Percentiles rank a stretch among this genome's conserved stretches.
phyloP scores from a whole-genome alignment of 2,113 vertebrate species.

The Synodontis membranacea region DNA sequence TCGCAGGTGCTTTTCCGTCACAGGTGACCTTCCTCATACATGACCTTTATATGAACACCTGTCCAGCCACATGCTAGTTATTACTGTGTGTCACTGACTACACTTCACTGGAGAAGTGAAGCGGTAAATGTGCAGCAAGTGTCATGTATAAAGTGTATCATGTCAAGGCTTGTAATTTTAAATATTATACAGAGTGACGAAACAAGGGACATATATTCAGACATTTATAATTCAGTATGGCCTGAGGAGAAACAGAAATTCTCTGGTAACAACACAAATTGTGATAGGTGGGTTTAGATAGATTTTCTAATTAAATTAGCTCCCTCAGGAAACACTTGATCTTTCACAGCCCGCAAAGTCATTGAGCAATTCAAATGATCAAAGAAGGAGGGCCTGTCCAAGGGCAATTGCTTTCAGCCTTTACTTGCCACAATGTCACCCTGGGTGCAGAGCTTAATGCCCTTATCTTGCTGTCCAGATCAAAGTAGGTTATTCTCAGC shows the following conservation, averaged over 20 bases:
- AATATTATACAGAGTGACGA: slow-evolving; percentile 10
- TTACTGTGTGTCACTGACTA: slow-evolving; percentile 22
- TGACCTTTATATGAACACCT: slow-evolving; percentile 28
- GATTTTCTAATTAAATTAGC: slow-evolving; percentile 57
- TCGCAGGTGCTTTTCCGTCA: neutral
- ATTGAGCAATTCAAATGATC: slow-evolving; percentile 58
- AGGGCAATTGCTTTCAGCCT: slow-evolving; percentile 50
- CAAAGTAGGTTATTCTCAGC: slow-evolving; percentile 24
- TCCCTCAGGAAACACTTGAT: slow-evolving; percentile 58
- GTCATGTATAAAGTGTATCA: slow-evolving; percentile 14
- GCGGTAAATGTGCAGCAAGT: slow-evolving; percentile 14
- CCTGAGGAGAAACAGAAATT: neutral
- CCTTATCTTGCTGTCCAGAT: slow-evolving; percentile 32
- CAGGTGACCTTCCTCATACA: slow-evolving; percentile 19
- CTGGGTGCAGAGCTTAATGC: neutral
- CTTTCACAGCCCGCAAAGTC: slow-evolving; percentile 59
- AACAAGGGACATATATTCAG: slow-evolving; percentile 3
- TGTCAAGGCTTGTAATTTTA: neutral
- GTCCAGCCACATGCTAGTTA: slow-evolving; percentile 16
- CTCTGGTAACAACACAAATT: slow-evolving; percentile 7
- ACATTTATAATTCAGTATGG: slow-evolving; percentile 18
- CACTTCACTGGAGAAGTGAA: slow-evolving; percentile 16
- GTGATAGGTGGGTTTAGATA: slow-evolving; percentile 42
- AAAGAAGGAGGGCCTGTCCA: slow-evolving; percentile 3
- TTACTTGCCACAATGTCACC: slow-evolving; percentile 34